Conservation (phyloP, 2,113 vertebrate species). For the Nesoenas mayeri region DNA sequence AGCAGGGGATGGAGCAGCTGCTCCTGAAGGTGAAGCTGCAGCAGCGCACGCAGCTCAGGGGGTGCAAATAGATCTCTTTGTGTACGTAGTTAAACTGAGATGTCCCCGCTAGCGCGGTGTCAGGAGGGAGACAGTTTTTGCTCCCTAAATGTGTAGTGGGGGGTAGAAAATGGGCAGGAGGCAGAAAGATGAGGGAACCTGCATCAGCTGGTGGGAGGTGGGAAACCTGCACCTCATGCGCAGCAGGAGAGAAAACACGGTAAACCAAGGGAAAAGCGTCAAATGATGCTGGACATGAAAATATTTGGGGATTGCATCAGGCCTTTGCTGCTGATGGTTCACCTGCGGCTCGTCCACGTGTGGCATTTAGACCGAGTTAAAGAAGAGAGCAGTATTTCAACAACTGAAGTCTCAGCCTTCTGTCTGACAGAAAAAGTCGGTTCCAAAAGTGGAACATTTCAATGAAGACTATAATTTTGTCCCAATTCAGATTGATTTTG, state of each 20-base stretch:
- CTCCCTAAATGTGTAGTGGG: not conserved
- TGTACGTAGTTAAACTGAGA: accelerated
- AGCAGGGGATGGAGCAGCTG: not conserved
- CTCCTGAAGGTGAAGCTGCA: not conserved
- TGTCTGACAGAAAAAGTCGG: not conserved
- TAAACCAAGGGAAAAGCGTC: not conserved
- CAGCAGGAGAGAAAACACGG: not conserved
- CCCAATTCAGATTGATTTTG: not conserved
- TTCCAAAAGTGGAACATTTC: conserved; percentile 50
- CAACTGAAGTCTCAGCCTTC: not conserved
- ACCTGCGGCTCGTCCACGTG: not conserved
- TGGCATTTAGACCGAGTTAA: not conserved
- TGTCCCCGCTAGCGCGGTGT: accelerated
- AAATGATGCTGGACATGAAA: not conserved
- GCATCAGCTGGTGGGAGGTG: not conserved
- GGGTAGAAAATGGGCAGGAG: not conserved
- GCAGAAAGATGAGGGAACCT: not conserved
- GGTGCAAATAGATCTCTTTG: accelerated
- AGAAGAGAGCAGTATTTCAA: not conserved
- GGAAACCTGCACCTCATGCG: not conserved
- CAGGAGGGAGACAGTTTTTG: accelerated
- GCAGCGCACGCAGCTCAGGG: not conserved
- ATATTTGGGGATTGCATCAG: not conserved
- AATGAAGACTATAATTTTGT: not conserved
- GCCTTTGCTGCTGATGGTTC: not conserved